A percentile compares a stretch with the other conserved stretches of the same genome.
Conservation (phyloP, 2,888 invertebrate species). For the Pterostichus madidus region DNA sequence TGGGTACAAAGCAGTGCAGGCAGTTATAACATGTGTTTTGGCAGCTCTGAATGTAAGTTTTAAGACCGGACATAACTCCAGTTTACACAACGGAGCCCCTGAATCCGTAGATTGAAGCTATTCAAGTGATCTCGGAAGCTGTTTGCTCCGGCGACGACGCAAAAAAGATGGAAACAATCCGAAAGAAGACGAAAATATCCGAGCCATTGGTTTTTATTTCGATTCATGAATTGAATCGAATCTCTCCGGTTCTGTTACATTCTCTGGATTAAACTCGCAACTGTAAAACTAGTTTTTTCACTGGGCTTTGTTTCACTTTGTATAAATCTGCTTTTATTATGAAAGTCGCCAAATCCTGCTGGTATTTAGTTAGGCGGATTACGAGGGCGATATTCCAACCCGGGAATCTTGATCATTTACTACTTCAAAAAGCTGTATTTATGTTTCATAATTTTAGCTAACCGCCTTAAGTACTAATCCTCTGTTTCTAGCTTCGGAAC, state of each 20-base stretch:
- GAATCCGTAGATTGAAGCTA: slow-evolving; percentile 75
- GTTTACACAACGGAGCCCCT: slow-evolving; percentile 65
- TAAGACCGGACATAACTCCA: slow-evolving; percentile 59
- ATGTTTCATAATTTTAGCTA: neutral
- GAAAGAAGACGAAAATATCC: slow-evolving; percentile 73
- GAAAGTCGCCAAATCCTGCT: slow-evolving; percentile 6
- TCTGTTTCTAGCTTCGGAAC: neutral
- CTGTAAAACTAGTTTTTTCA: slow-evolving; percentile 61
- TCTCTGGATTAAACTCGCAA: slow-evolving; percentile 56
- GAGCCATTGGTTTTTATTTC: slow-evolving; percentile 76
- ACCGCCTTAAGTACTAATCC: neutral
- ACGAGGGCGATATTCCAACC: neutral
- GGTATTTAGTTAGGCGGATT: slow-evolving; percentile 7
- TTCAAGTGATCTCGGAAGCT: slow-evolving; percentile 75
- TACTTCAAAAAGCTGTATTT: slow-evolving; percentile 15
- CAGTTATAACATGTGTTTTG: slow-evolving; percentile 60
- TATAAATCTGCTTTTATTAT: slow-evolving; percentile 58
- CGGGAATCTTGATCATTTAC: slow-evolving; percentile 6
- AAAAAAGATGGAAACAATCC: slow-evolving; percentile 72
- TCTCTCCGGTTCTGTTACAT: slow-evolving; percentile 52
- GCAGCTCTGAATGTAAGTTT: slow-evolving; percentile 63
- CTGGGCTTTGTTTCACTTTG: slow-evolving; percentile 44
- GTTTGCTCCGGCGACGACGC: slow-evolving; percentile 73
- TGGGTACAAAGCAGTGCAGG: slow-evolving; percentile 4
- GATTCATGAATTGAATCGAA: slow-evolving; percentile 75